phyloP scores from a whole-genome alignment of 2,113 vertebrate species.

The Centrocercus urophasianus region DNA sequence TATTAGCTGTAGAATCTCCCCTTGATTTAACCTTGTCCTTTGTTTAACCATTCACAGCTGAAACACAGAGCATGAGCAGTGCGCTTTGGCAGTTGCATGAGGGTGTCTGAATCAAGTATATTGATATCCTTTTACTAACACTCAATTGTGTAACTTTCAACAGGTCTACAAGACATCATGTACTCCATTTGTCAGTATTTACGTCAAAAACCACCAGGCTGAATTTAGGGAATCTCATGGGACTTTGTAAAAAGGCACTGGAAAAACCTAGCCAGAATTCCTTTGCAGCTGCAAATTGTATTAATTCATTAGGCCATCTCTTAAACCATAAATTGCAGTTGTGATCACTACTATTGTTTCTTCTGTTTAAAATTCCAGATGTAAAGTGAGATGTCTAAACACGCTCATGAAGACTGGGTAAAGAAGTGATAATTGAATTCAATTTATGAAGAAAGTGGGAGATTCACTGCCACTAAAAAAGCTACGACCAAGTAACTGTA shows the following conservation, averaged over 20 bases:
- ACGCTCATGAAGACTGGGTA: not conserved
- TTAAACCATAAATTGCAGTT: not conserved
- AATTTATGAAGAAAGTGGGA: conserved; percentile 24
- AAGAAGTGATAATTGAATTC: conserved; percentile 9
- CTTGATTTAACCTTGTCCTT: not conserved
- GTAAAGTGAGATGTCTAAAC: not conserved
- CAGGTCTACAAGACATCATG: not conserved
- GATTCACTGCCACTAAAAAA: not conserved
- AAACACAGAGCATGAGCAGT: not conserved
- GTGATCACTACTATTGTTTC: not conserved
- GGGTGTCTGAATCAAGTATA: not conserved
- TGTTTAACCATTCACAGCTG: not conserved
- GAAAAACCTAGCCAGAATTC: not conserved
- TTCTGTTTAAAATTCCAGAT: conserved; percentile 15
- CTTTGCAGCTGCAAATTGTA: not conserved
- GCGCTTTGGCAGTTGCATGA: not conserved
- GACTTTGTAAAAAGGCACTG: not conserved
- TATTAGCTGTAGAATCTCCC: not conserved
- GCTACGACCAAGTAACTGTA: not conserved
- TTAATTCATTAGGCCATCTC: not conserved
- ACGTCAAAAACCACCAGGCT: not conserved
- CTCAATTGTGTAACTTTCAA: not conserved
- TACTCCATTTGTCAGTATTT: not conserved
- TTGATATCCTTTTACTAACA: not conserved
- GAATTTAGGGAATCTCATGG: not conserved